Evolutionary conservation across 1,140 invertebrate genomes (phyloP), one percentile per base, ranked within the genome.

Genomic region (Drosophila tani): DNA sequence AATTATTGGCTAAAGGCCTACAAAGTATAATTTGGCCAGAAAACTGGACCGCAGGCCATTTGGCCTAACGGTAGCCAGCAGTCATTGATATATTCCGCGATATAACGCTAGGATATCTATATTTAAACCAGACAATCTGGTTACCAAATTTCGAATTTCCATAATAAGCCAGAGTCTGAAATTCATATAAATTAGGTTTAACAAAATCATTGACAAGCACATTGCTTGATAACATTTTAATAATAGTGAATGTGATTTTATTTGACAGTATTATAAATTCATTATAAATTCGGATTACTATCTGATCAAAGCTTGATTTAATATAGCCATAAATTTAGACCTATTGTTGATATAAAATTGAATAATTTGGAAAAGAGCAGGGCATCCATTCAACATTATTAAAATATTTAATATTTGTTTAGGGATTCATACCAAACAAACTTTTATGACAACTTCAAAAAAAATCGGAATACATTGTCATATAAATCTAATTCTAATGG

Each of bases 171-270:
- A 35, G 32, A 53, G 47, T 64, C 38, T 4, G 27, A 64, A n/a
- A 70, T 35, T 68, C 67, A 70, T 40, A 70, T 70, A 70, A 70
- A 70, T 70, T 70, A 29, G 63, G 40, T 40, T 68, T 70, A 68
- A 68, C 49, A 70, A 70, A 55, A 68, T 24, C 40, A 55, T 45
- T 55, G 67, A 70, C 67, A 70, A 68, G 67, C 55, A 56, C 49
- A 50, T 66, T 21, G 27, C 29, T 55, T 29, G 67, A 68, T 70
- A 70, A 70, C 67, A 24, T 70, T 70, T 70, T 38, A 67, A 67
- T 70, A 70, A 70, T 55, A 46, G 47, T 68, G 49, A 68, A 68
- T 55, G 51, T 38, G 49, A 68, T 68, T 70, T 68, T 40, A 70
- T 70, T 49, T 70, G 67, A 55, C 67, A 69, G 38, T 27, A 15